Evolutionary conservation across 1,140 invertebrate species (phyloP).

Genomic region (Aphis gossypii): DNA sequence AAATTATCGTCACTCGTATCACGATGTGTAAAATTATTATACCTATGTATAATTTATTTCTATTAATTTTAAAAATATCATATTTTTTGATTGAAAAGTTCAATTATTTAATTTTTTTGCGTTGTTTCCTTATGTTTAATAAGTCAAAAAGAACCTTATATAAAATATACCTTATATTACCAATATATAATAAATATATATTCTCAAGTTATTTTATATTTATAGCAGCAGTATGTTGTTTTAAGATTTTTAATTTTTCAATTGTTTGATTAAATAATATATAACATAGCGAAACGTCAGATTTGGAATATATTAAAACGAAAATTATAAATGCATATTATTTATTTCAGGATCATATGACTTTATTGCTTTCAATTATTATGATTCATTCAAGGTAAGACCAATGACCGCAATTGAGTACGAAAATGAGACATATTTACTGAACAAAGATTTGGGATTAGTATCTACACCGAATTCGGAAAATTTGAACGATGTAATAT

Average conservation of each 20-base stretch:
- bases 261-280: too few relatives aligned
- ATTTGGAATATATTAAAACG: not conserved
- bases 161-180: too few relatives aligned
- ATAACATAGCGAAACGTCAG: not conserved
- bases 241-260: too few relatives aligned
- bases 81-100: too few relatives aligned
- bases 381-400: not conserved
- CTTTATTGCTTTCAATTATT: conserved; percentile 4
- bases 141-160: too few relatives aligned
- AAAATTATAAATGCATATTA: not conserved
- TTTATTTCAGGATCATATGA: not conserved
- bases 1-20: not conserved
- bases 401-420: not conserved
- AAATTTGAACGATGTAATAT: not conserved
- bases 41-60: too few relatives aligned
- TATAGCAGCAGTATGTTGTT: not conserved
- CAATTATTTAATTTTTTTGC: too few relatives aligned
- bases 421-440: not conserved
- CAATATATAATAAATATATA: too few relatives aligned
- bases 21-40: not conserved
- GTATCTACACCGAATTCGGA: not conserved
- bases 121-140: too few relatives aligned
- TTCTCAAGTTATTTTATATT: too few relatives aligned
- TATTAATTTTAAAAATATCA: not conserved
- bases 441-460: not conserved